Evolutionary conservation across 2,113 vertebrate genomes (phyloP).

Genomic region (Ranitomeya variabilis): DNA sequence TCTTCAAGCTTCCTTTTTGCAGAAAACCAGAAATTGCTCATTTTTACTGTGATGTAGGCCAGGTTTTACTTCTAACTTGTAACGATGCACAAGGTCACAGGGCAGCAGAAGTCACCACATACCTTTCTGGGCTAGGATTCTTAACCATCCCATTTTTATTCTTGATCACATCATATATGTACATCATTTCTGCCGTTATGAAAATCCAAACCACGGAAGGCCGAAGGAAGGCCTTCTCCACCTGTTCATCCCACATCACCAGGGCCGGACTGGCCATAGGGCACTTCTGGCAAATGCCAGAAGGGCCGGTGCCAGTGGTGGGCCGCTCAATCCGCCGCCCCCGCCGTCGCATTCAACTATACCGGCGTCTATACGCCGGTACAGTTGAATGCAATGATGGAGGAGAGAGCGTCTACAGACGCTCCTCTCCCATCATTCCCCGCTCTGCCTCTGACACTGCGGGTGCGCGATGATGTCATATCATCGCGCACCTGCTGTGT

Average conservation of each 20-base stretch:
- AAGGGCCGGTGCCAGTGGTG: no score
- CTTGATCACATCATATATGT: constrained; percentile 22
- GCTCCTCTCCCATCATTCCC: no score
- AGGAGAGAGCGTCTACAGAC: no score
- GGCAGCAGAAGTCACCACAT: neutral
- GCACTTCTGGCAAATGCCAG: no score
- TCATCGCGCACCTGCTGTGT: no score
- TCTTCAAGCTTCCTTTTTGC: constrained; percentile 66
- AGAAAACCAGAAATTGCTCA: constrained; percentile 55
- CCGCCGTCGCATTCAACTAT: no score
- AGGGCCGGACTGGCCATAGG: no score
- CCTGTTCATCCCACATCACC: constrained; percentile 41
- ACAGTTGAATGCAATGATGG: no score
- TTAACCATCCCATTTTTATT: constrained; percentile 31
- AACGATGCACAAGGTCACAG: neutral
- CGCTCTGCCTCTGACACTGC: no score
- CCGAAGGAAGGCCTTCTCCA: constrained; percentile 30
- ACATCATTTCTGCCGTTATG: constrained; percentile 11
- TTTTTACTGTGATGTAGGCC: constrained; percentile 64
- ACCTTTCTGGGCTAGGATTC: neutral
- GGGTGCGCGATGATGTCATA: no score
- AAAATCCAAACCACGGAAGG: constrained; percentile 27
- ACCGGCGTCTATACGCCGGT: no score
- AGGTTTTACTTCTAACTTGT: constrained; percentile 48
- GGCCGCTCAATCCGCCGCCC: no score